phyloP scores from a whole-genome alignment of 2,888 invertebrate genomes.

The Platycheirus rosarum region DNA sequence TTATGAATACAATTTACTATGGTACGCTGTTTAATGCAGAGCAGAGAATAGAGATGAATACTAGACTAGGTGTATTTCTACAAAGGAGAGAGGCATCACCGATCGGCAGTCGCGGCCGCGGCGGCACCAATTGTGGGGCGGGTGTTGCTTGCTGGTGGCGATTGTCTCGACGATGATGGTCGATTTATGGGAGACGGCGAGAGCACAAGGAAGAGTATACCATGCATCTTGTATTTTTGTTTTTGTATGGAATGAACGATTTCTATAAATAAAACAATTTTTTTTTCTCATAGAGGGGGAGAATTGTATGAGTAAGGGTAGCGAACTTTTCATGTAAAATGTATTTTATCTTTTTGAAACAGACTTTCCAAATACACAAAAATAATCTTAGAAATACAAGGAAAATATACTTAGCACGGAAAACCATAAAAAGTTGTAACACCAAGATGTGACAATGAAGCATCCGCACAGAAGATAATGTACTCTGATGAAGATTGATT shows the following conservation, averaged over 20 bases:
- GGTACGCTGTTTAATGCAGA: slow-evolving; percentile 37
- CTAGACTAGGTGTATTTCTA: slow-evolving; percentile 47
- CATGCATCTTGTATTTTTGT: slow-evolving; percentile 57
- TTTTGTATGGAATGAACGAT: slow-evolving; percentile 50
- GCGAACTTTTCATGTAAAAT: slow-evolving; percentile 56
- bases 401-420: not conserved
- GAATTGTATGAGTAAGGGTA: slow-evolving; percentile 59
- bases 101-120: slow-evolving; percentile 11
- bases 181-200: slow-evolving; percentile 36
- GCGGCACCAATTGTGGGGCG: slow-evolving; percentile 65
- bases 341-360: slow-evolving; percentile 27
- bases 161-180: slow-evolving; percentile 57
- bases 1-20: slow-evolving; percentile 65
- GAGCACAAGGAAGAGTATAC: slow-evolving; percentile 48
- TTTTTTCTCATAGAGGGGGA: slow-evolving; percentile 30
- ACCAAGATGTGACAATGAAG: not conserved
- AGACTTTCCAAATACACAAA: slow-evolving; percentile 6
- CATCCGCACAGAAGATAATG: not conserved
- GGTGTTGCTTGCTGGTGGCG: slow-evolving; percentile 66
- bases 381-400: not conserved
- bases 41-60: slow-evolving; percentile 41
- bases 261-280: slow-evolving; percentile 64
- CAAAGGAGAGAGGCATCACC: slow-evolving; percentile 47
- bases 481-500: slow-evolving; percentile 8
- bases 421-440: not conserved